Evolutionary conservation across 1,140 invertebrate genomes (phyloP), one percentile per base, ranked within the genome.

Genomic region (Sitodiplosis mosellana): DNA sequence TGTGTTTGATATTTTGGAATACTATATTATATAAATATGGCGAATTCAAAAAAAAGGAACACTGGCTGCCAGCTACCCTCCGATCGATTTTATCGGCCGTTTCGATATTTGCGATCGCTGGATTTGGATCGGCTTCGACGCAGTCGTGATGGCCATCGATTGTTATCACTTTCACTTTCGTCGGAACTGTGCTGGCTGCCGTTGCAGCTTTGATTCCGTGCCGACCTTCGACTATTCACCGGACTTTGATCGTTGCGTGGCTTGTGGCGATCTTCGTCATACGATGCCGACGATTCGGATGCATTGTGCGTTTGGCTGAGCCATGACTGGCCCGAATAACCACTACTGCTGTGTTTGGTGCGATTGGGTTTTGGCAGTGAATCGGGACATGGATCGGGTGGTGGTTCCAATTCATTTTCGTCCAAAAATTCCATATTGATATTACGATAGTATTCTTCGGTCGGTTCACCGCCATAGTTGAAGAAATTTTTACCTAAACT

Each of bases 391-490:
- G 47, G 47, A 15, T 37, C 21, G 34, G 48, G 27, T 44, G 48
- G 48, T 15, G 33, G 36, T 41, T 49, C 48, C 15, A 46, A 46
- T 27, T 49, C 36, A 7, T 49, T 43, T 14, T 46, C 20, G n/a
- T 49, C 43, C 15, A 49, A 46, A 21, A 46, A 49, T 49, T 49
- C 48, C 48, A 49, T 49, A 46, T 49, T 49, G 15, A 48, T 36
- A 27, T 27, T 27, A 12, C 48, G 48, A 34, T 49, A 49, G 21
- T 49, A 49, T 34, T 49, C 43, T 41, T 49, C 48, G 17, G 48
- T 49, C 8, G 48, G 48, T 41, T 49, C 48, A 7, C 48, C 48
- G 15, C 44, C 44, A 19, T 20, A 27, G 8, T 38, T 49, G 22
- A 49, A 49, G 20, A 46, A 49, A 19, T 27, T 36, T 1, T 21